These are phyloP conservation scores for Pissodes strobi DNA, from an alignment of 1,140 invertebrate genomes.

Conservation along the genomic window DNA sequence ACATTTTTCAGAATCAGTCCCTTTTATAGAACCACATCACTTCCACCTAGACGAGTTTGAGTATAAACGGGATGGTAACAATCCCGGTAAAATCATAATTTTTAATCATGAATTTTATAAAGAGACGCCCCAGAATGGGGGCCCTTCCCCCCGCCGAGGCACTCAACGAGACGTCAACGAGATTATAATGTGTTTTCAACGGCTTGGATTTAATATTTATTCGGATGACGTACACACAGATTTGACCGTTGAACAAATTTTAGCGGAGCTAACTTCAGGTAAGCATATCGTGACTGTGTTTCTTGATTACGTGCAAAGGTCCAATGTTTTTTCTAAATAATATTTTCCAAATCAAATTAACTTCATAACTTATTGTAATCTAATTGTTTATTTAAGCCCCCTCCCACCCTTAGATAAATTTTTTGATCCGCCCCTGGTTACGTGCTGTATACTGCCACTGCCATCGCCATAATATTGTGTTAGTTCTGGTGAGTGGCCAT, in stretches of 20 bases:
- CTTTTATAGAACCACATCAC: constrained; percentile 7
- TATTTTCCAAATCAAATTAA: too few relatives aligned
- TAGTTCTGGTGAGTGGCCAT: too few relatives aligned
- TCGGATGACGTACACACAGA: constrained; percentile 33
- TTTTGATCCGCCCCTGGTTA: too few relatives aligned
- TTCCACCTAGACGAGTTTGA: constrained; percentile 36
- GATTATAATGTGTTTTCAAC: constrained; percentile 37
- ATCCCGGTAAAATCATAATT: constrained; percentile 45
- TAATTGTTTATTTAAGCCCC: too few relatives aligned
- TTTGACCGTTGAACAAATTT: constrained; percentile 30
- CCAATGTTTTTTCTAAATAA: too few relatives aligned
- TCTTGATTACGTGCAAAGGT: too few relatives aligned
- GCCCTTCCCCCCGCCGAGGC: constrained; percentile 32
- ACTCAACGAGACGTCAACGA: constrained; percentile 44
- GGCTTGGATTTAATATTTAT: constrained; percentile 45
- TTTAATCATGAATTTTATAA: constrained; percentile 46
- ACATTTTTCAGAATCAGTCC: too few relatives aligned
- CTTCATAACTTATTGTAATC: too few relatives aligned
- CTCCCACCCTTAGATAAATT: too few relatives aligned
- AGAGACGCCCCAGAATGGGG: neutral
- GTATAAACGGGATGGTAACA: constrained; percentile 36
- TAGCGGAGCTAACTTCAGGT: neutral
- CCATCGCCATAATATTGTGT: too few relatives aligned
- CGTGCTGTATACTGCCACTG: too few relatives aligned
- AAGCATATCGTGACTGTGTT: too few relatives aligned